A percentile compares a stretch with the other conserved stretches of the same genome.
Evolutionary conservation across 2,888 invertebrate species (phyloP).

Genomic region (Cerastis leucographa): DNA sequence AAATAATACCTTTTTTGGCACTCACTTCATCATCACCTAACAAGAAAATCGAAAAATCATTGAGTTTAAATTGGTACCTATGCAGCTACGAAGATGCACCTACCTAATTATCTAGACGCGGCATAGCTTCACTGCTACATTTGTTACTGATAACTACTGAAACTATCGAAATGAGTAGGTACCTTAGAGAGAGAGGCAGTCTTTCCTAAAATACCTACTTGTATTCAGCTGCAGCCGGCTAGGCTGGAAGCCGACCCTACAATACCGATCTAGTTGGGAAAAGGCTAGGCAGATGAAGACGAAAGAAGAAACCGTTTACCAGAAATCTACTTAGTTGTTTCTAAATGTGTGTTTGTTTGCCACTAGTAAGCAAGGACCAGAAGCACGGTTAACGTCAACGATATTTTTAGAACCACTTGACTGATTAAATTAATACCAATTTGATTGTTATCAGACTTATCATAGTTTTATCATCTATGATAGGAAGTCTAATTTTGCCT

Average conservation of each 20-base stretch:
- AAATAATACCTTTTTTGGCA: too few species aligned
- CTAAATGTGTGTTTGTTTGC: neutral
- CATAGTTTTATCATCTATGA: constrained; percentile 3
- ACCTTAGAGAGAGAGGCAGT: neutral
- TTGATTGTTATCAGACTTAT: constrained; percentile 8
- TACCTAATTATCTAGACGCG: neutral
- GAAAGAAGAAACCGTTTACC: neutral
- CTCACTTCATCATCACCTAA: too few species aligned
- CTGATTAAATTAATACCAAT: constrained; percentile 21
- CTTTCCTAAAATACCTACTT: neutral
- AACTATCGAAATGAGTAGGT: neutral
- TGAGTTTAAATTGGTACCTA: neutral
- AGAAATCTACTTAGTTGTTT: neutral
- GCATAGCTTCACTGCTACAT: neutral
- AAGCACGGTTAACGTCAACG: constrained; percentile 18
- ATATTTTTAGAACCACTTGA: constrained; percentile 32
- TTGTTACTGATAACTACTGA: neutral
- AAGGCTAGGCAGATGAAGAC: neutral
- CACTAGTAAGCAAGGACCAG: neutral
- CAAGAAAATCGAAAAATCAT: neutral
- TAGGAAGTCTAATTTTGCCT: neutral
- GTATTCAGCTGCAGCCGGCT: neutral
- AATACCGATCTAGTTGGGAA: neutral
- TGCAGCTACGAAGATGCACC: neutral
- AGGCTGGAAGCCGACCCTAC: neutral